Base-by-base conservation (phyloP, 1,140 invertebrate species). In the Pollicipes pollicipes region DNA sequence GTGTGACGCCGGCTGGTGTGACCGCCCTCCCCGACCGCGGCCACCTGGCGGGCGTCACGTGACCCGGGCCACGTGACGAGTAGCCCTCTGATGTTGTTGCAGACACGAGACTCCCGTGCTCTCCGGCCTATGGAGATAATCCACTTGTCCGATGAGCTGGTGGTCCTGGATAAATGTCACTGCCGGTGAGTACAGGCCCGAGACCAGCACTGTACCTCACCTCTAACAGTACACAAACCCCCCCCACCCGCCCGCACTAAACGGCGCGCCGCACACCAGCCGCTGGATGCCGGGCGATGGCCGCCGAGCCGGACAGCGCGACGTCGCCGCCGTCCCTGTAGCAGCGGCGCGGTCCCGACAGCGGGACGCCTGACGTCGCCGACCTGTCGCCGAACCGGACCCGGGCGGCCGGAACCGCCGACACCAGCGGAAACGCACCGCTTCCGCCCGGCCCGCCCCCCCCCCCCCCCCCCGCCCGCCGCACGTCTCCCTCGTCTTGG, bases 101-200 rank as follows among this genome's bases (percentile, higher is more conserved):
- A 88, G 87, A 84, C 87, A 88, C 82, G 87, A 88, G 82, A 87
- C 86, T 75, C 86, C 85, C 79, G 88, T 88, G 78, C 84, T 86
- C 83, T 85, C 85, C 85, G 85, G 80, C 83, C 84, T 75, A 85
- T 91, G 79, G 84, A 87, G 82, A 85, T 94, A 80, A 86, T 93
- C 78, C 84, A 87, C 80, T 85, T 90, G 78, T 87, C 87, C 80
- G 87, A 90, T 75, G 88, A 93, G 78, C 81, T 92, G 75, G 82
- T 93, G 75, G 90, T 92, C 76, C 83, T 94, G 80, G 89, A 94
- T 82, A 95, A 95, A 83, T 91, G 78, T 93, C 90, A 72, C 83
- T 94, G 77, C 91, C 91, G 82, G 88, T 90, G 85, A 76, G 76
- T 77, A 76, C 68, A 35, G 67, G 69, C 70, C 29, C 28, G 70